phyloP scores from a whole-genome alignment of 2,888 invertebrate genomes.

The Ischnura elegans region DNA sequence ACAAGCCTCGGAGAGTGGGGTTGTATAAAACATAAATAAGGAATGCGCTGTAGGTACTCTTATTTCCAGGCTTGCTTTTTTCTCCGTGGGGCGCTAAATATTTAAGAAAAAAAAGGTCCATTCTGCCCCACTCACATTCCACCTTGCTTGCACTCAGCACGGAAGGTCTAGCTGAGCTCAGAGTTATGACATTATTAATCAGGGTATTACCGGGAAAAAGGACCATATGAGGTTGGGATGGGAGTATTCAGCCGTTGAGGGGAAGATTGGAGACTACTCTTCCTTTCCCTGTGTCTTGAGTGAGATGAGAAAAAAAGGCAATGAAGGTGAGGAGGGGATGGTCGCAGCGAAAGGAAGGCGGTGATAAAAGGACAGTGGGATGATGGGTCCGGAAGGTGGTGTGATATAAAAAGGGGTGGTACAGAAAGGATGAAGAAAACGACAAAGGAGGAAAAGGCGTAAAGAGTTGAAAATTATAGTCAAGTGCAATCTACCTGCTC shows the following conservation, averaged over 20 bases:
- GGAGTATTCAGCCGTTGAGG: background rate
- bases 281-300: constrained; percentile 16
- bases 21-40: constrained; percentile 20
- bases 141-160: constrained; percentile 4
- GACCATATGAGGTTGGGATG: background rate
- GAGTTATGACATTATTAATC: constrained; percentile 64
- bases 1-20: background rate
- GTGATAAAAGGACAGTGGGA: constrained; percentile 12
- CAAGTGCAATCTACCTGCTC: background rate
- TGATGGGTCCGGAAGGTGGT: background rate
- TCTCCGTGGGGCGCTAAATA: background rate
- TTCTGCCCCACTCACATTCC: background rate
- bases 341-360: background rate
- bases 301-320: constrained; percentile 34
- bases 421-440: too few relatives aligned
- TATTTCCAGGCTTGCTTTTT: background rate
- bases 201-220: constrained; percentile 33
- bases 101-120: constrained; percentile 8
- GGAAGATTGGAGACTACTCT: background rate
- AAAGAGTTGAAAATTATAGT: background rate
- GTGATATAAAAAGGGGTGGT: background rate
- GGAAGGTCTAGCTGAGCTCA: background rate
- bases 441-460: too few relatives aligned
- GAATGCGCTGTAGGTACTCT: background rate
- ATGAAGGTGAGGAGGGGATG: background rate